A percentile compares a stretch with the other conserved stretches of the same genome.
Evolutionary conservation across 2,888 invertebrate genomes (phyloP).

Genomic region (Oscheius sp.): DNA sequence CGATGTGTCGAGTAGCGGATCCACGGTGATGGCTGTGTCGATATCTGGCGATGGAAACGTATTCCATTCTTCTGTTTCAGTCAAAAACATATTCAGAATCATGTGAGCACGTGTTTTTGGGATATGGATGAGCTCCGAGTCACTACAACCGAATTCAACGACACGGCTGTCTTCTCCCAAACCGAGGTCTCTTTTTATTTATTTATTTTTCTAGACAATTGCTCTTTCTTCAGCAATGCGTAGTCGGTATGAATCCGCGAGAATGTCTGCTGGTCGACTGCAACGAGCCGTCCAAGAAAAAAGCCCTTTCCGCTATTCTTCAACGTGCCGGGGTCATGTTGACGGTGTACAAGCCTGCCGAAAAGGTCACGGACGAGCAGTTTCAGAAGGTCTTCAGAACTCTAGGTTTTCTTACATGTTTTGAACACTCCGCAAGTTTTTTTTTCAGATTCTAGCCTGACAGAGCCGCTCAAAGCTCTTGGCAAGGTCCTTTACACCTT

Average conservation of each 20-base stretch:
- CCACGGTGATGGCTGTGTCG: constrained; percentile 50
- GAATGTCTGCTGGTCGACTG: constrained; percentile 47
- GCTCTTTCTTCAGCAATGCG: constrained; percentile 39
- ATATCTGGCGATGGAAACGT: constrained; percentile 54
- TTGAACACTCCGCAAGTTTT: not conserved
- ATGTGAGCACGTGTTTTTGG: constrained; percentile 54
- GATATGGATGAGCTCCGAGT: constrained; percentile 59
- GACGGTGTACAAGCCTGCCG: not conserved
- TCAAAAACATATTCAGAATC: constrained; percentile 48
- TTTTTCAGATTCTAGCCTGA: constrained; percentile 1
- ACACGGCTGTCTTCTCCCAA: constrained; percentile 57
- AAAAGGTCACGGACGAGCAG: constrained; percentile 15
- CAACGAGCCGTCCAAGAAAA: constrained; percentile 13
- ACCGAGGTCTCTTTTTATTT: constrained; percentile 42
- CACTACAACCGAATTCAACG: constrained; percentile 57
- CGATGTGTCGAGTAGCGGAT: constrained; percentile 51
- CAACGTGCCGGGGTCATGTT: constrained; percentile 12
- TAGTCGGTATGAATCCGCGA: constrained; percentile 47
- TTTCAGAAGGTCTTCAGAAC: not conserved
- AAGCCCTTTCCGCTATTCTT: constrained; percentile 17
- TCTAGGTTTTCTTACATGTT: not conserved
- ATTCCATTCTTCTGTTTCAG: not conserved
- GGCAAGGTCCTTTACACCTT: constrained; percentile 13
- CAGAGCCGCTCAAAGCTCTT: constrained; percentile 1
- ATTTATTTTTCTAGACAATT: constrained; percentile 4